Conservation (phyloP, 2,113 vertebrate species). For the Illadopsis cleaveri region DNA sequence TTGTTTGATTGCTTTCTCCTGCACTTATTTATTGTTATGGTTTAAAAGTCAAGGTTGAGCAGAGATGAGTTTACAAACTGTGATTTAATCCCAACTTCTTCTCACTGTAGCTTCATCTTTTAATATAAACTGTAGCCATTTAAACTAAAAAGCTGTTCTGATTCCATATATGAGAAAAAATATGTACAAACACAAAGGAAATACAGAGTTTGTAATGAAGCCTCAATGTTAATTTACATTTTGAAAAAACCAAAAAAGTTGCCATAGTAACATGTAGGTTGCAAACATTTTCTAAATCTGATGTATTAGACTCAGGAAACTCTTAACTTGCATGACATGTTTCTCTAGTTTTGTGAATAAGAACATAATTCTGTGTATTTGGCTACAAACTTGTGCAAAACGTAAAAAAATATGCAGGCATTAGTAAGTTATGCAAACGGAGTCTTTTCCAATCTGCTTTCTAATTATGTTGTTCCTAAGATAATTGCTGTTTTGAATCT, state of each 20-base stretch:
- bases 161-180: not conserved
- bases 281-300: not conserved
- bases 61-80: not conserved
- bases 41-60: not conserved
- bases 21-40: not conserved
- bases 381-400: not conserved
- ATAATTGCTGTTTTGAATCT: not conserved
- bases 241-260: not conserved
- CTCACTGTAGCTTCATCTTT: not conserved
- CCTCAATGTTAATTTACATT: not conserved
- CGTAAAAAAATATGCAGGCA: not conserved
- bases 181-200: not conserved
- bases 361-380: not conserved
- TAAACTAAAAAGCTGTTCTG: not conserved
- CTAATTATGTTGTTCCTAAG: constrained; percentile 11
- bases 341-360: not conserved
- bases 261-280: constrained; percentile 2
- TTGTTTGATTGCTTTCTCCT: not conserved
- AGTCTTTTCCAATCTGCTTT: constrained; percentile 3
- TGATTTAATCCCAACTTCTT: not conserved
- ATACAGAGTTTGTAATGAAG: not conserved
- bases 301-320: not conserved
- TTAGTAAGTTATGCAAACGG: not conserved
- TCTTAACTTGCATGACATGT: not conserved
- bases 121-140: not conserved